A percentile compares a stretch with the other conserved stretches of the same genome.
These are phyloP conservation scores for Microctonus brassicae DNA, from an alignment of 2,888 invertebrate genomes.

Conservation along the genomic window DNA sequence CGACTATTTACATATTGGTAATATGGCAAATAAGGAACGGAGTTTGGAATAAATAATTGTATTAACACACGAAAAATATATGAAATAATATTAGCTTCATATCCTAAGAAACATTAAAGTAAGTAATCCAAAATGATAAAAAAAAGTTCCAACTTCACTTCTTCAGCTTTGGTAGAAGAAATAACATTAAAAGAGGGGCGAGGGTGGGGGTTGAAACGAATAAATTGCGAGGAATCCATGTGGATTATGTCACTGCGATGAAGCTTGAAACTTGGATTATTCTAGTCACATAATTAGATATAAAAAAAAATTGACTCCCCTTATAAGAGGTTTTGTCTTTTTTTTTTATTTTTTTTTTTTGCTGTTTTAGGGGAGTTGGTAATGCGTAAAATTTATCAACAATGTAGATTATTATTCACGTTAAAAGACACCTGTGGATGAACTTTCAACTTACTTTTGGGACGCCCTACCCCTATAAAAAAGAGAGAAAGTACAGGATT, in stretches of 20 bases:
- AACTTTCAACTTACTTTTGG: conserved; percentile 69
- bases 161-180: not conserved
- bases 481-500: conserved; percentile 66
- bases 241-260: not conserved
- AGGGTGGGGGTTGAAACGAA: not conserved
- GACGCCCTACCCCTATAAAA: conserved; percentile 70
- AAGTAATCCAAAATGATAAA: not conserved
- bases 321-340: conserved; percentile 35
- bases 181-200: not conserved
- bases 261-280: not conserved
- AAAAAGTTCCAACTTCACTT: not conserved
- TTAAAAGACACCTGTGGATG: conserved; percentile 50
- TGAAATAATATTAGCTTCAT: conserved; percentile 6
- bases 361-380: conserved; percentile 53
- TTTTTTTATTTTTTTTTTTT: conserved; percentile 30
- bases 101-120: conserved; percentile 1
- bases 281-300: conserved; percentile 3
- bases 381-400: conserved; percentile 47
- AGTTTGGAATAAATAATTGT: conserved; percentile 3
- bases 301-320: conserved; percentile 17
- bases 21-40: not conserved
- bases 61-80: conserved; percentile 22
- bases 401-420: conserved; percentile 63
- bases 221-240: conserved; percentile 22
- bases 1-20: conserved; percentile 25